Evolutionary conservation across 2,113 vertebrate species (phyloP).

Genomic region (Saguinus midas): DNA sequence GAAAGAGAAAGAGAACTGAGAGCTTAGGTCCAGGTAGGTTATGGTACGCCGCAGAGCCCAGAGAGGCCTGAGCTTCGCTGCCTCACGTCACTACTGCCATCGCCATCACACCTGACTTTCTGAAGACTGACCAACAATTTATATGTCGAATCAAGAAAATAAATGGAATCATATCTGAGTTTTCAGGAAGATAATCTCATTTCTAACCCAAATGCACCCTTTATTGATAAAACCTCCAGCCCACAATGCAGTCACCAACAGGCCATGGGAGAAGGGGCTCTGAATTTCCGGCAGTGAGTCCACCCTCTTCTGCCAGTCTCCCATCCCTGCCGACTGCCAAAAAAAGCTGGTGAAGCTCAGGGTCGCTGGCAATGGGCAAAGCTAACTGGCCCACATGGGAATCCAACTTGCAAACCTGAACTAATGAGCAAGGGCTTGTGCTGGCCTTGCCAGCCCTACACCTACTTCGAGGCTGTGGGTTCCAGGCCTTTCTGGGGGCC

Average conservation of each 20-base stretch:
- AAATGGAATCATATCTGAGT: background rate
- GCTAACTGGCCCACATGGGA: background rate
- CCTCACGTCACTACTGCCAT: accelerated
- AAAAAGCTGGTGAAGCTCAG: background rate
- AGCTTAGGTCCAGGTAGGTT: too few relatives aligned
- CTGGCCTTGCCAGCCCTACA: background rate
- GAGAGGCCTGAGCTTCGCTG: too few relatives aligned
- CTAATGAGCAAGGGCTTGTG: background rate
- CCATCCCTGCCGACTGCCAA: background rate
- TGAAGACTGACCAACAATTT: background rate
- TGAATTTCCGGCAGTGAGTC: accelerated
- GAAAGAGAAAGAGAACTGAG: background rate
- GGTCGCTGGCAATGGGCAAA: background rate
- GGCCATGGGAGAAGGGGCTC: background rate
- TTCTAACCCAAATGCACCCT: background rate
- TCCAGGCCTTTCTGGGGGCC: background rate
- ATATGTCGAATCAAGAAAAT: background rate
- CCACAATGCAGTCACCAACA: accelerated
- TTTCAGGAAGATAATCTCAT: background rate
- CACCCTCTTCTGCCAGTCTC: background rate
- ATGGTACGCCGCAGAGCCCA: accelerated
- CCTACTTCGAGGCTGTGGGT: background rate
- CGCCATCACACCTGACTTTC: background rate
- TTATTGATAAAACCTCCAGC: background rate
- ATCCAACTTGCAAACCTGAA: background rate